phyloP scores from a whole-genome alignment of 2,888 invertebrate species.

The Spicauda simplicius region DNA sequence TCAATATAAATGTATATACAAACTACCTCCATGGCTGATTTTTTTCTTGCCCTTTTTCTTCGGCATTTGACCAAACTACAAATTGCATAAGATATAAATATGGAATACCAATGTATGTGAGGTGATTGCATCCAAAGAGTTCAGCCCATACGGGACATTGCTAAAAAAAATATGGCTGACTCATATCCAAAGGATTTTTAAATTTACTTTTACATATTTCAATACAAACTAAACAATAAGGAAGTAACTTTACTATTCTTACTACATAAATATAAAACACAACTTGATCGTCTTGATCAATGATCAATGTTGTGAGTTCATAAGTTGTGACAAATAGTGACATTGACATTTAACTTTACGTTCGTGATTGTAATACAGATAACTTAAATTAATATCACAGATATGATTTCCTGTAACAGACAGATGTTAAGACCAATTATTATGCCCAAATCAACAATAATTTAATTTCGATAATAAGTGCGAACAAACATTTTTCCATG shows the following conservation, averaged over 20 bases:
- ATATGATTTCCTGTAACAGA: neutral
- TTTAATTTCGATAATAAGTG: too few species aligned
- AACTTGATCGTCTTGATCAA: too few species aligned
- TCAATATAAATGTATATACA: neutral
- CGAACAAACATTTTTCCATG: neutral
- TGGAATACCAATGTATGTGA: neutral
- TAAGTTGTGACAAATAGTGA: neutral
- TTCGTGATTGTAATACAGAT: neutral
- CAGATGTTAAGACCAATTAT: neutral
- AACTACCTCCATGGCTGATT: slow-evolving; percentile 26
- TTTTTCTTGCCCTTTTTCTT: slow-evolving; percentile 51
- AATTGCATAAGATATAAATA: slow-evolving; percentile 32
- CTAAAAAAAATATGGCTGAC: neutral
- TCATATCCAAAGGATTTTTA: neutral
- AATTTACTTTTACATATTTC: neutral
- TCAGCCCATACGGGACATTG: slow-evolving; percentile 1
- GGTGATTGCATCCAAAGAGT: slow-evolving; percentile 38
- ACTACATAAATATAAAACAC: neutral
- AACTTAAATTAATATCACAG: neutral
- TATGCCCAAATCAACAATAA: too few species aligned
- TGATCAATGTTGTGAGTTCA: neutral
- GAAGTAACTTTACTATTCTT: neutral
- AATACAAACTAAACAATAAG: neutral
- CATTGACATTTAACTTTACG: neutral
- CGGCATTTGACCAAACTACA: slow-evolving; percentile 46